phyloP scores from a whole-genome alignment of 2,113 vertebrate genomes.

The Pyxicephalus adspersus region DNA sequence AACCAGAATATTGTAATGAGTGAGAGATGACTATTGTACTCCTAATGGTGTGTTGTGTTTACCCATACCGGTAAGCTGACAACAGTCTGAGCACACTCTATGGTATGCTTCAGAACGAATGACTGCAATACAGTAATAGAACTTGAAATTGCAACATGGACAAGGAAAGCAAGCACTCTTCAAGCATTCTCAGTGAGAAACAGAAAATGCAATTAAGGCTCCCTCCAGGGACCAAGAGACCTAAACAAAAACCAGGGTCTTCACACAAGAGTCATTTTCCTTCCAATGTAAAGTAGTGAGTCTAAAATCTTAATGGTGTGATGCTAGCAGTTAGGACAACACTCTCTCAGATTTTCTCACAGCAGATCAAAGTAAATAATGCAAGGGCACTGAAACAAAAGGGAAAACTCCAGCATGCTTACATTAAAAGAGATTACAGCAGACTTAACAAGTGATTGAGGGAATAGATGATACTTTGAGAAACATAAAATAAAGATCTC shows the following conservation, averaged over 20 bases:
- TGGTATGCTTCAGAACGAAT: conserved; percentile 72
- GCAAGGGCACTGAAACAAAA: conserved; percentile 78
- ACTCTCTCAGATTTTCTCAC: conserved; percentile 83
- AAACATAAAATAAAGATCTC: conserved; percentile 72
- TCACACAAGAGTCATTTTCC: conserved; percentile 82
- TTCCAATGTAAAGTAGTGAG: conserved; percentile 76
- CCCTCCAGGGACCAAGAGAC: conserved; percentile 80
- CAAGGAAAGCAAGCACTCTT: conserved; percentile 79
- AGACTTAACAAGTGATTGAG: conserved; percentile 76
- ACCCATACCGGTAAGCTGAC: neutral
- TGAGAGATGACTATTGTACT: neutral
- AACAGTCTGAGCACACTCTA: conserved; percentile 62
- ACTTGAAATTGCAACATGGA: conserved; percentile 81
- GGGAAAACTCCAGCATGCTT: conserved; percentile 73
- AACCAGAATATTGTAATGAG: neutral
- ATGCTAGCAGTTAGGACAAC: conserved; percentile 83
- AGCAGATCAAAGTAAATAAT: conserved; percentile 84
- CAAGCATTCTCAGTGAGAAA: conserved; percentile 83
- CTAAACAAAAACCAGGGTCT: conserved; percentile 80
- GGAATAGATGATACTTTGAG: conserved; percentile 76
- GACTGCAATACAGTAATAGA: conserved; percentile 80
- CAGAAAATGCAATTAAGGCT: conserved; percentile 87
- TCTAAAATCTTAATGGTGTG: conserved; percentile 79
- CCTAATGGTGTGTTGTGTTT: neutral
- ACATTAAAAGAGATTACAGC: conserved; percentile 80